Base-by-base conservation (phyloP, 2,888 invertebrate genomes). In the Xanthorhoe designata region DNA sequence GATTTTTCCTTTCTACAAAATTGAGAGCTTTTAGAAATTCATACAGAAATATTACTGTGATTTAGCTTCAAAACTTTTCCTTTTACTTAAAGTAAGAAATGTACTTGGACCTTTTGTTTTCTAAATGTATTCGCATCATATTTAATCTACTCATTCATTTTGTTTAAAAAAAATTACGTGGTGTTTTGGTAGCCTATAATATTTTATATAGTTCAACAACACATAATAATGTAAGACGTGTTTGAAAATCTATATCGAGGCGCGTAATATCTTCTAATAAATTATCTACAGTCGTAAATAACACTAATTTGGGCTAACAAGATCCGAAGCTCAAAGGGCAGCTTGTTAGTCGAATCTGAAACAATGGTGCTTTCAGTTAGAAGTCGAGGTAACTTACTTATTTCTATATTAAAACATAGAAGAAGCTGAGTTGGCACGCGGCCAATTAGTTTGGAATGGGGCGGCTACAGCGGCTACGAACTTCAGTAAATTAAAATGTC, bases 331-430 rank as follows among this genome's bases (percentile, higher is more conserved):
- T 81, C 76, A 79, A 84, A 83, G 83, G 70, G 72, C 61, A 45
- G 75, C 81, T 82, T 83, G 82, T 83, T 83, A 81, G 66, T 18
- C 57, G 53, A 73, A 72, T 62, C 76, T 75, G 73, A 86, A 85
- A 90, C 90, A 90, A 90, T 85, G 86, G 80, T 72, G 82, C 85
- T 82, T 85, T 86, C 80, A 85, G 79, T 73, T 78, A 84, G 81
- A 80, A 88, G 88, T 89, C 84, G 83, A 86, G 82, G 76, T 71
- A 79, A 80, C 79, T 85, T 82, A 88, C 84, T 78, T 80, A 77
- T 81, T 82, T 83, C 83, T 88, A 84, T 88, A 89, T 88, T 88
- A 86, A 88, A 87, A 82, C 79, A 78, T 76, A 78, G 81, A 81
- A 78, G 79, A 83, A 77, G 77, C 65, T 71, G 66, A 74, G 76